These are phyloP conservation scores for Helogale parvula DNA, from an alignment of 2,113 vertebrate species.

Conservation along the genomic window DNA sequence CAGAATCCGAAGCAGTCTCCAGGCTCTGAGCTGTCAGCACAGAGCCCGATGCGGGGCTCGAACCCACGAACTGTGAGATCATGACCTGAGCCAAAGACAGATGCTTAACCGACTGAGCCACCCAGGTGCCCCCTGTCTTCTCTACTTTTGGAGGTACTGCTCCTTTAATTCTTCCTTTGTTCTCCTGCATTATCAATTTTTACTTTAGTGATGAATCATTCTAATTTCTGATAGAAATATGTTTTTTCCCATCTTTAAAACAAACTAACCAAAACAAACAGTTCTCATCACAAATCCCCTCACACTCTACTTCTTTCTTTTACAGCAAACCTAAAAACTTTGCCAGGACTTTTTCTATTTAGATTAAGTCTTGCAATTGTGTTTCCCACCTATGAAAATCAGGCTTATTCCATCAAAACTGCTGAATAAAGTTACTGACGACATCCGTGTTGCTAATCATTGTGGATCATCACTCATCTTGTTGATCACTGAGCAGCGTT, in stretches of 20 bases:
- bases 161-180: neutral
- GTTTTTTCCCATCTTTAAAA: neutral
- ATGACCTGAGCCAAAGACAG: no score
- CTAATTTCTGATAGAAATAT: neutral
- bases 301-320: neutral
- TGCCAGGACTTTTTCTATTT: neutral
- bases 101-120: no score
- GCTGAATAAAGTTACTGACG: neutral
- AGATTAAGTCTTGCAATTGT: neutral
- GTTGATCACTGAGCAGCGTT: neutral
- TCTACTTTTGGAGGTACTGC: neutral
- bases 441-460: neutral
- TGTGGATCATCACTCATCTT: neutral
- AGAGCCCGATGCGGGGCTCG: no score
- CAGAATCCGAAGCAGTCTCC: no score
- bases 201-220: neutral
- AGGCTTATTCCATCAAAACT: neutral
- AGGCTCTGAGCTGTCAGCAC: no score
- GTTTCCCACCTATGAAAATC: neutral
- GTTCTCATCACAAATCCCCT: neutral
- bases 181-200: neutral
- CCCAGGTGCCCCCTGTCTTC: neutral
- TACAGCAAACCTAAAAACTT: neutral
- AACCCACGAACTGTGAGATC: no score
- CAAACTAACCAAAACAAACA: neutral